A percentile compares a stretch with the other conserved stretches of the same genome.
Conservation (phyloP, 2,888 invertebrate species). For the Gnatocerus cornutus region DNA sequence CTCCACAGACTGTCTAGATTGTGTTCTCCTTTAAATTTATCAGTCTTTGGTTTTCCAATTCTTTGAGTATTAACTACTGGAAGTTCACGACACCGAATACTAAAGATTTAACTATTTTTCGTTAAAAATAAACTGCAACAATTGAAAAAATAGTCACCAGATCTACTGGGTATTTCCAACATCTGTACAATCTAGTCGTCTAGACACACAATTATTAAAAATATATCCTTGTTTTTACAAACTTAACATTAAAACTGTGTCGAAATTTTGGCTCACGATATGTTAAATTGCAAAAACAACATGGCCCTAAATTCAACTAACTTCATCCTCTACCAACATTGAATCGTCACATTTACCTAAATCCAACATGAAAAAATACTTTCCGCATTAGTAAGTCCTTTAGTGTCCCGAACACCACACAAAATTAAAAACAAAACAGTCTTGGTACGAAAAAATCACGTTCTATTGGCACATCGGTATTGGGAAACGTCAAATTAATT, state of each 20-base stretch:
- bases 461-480: constrained; percentile 50
- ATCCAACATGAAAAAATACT: constrained; percentile 29
- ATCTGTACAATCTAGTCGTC: constrained; percentile 53
- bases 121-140: constrained; percentile 48
- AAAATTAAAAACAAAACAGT: constrained; percentile 46
- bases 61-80: constrained; percentile 12
- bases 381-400: constrained; percentile 33
- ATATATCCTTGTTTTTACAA: constrained; percentile 55
- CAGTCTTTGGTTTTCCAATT: constrained; percentile 41
- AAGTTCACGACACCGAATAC: constrained; percentile 11
- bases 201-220: constrained; percentile 59
- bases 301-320: constrained; percentile 9
- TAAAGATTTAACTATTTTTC: constrained; percentile 1
- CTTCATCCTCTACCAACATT: constrained; percentile 15
- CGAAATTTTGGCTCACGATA: constrained; percentile 4
- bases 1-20: constrained; percentile 1
- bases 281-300: constrained; percentile 13
- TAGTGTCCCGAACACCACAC: constrained; percentile 60
- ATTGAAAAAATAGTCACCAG: constrained; percentile 55
- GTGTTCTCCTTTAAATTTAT: constrained; percentile 28
- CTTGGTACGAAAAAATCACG: constrained; percentile 38
- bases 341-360: constrained; percentile 21
- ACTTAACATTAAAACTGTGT: constrained; percentile 54
- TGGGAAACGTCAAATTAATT: constrained; percentile 16
- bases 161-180: constrained; percentile 53